A percentile compares a stretch with the other conserved stretches of the same genome.
phyloP scores from a whole-genome alignment of 1,140 invertebrate genomes.

The Eriosoma lanigerum region DNA sequence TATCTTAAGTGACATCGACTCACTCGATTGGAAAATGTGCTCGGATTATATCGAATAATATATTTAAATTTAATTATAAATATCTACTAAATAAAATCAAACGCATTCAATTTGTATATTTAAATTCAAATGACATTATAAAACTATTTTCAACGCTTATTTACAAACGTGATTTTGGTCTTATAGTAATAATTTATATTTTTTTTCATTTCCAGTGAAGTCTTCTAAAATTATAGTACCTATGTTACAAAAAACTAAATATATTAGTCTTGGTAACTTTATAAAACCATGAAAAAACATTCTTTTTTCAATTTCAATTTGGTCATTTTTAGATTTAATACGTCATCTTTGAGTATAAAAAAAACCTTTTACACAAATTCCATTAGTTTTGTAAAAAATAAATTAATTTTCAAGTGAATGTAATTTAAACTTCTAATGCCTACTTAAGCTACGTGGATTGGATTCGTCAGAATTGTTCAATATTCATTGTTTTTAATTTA shows the following conservation, averaged over 20 bases:
- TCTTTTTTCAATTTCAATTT: conserved; percentile 12
- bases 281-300: not conserved
- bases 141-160: not conserved
- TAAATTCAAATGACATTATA: not conserved
- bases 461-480: not conserved
- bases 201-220: not conserved
- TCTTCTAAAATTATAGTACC: not conserved
- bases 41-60: not conserved
- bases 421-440: not conserved
- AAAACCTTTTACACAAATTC: not conserved
- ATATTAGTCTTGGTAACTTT: too few species aligned
- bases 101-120: not conserved
- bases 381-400: not conserved
- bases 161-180: not conserved
- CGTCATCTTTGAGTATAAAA: not conserved
- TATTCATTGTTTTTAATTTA: not conserved
- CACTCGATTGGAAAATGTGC: not conserved
- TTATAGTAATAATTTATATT: not conserved
- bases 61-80: not conserved
- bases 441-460: too few species aligned
- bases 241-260: too few species aligned
- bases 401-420: not conserved
- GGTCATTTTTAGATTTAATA: not conserved
- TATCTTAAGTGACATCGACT: not conserved
- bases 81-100: not conserved